Evolutionary conservation across 2,888 invertebrate species (phyloP), one percentile per base, ranked within the genome.

Genomic region (Aporophyla nigra): DNA sequence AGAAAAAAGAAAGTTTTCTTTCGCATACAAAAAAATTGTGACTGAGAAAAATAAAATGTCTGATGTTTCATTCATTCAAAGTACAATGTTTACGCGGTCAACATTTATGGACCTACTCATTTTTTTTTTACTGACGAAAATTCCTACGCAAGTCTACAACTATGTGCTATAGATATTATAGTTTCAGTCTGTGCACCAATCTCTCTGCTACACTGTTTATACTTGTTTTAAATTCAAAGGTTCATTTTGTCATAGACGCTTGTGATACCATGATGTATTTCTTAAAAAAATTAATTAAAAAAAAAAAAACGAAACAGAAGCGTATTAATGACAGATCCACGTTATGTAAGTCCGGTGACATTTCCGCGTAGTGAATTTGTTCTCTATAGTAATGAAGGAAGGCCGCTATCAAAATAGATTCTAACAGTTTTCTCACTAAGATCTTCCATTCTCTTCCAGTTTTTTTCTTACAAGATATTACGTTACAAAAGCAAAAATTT

Each of bases 321-420:
- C 27, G 5, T 40, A 56, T 33, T 27, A 61, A 70, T 61, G 68
- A 40, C 72, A 67, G 83, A 77, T 91, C 92, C 90, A 88, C 46
- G 43, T 82, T 90, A 90, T 84, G 84, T 24, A 73, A 56, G 72
- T 82, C 84, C 27, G 43, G 75, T 80, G 87, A 90, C 88, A 90
- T 85, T 90, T 87, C 78, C 82, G 78, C 86, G 84, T 78, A 87
- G 81, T 91, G 90, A 90, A 91, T 91, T 91, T 87, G 87, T 89
- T 89, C 76, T 76, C 78, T 76, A 75, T 81, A 87, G 87, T 91
- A 92, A 92, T 90, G 89, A 91, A 88, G 80, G 86, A 86, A 88
- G 54, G 87, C 76, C 80, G 83, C 88, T 85, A 90, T 88, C 86
- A 86, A 90, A 92, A 92, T 90, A 88, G 87, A 91, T 92, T 88